Percentiles rank a stretch among this genome's conserved stretches.
Evolutionary conservation across 2,888 invertebrate genomes (phyloP).

Genomic region (Colostygia pectinataria): DNA sequence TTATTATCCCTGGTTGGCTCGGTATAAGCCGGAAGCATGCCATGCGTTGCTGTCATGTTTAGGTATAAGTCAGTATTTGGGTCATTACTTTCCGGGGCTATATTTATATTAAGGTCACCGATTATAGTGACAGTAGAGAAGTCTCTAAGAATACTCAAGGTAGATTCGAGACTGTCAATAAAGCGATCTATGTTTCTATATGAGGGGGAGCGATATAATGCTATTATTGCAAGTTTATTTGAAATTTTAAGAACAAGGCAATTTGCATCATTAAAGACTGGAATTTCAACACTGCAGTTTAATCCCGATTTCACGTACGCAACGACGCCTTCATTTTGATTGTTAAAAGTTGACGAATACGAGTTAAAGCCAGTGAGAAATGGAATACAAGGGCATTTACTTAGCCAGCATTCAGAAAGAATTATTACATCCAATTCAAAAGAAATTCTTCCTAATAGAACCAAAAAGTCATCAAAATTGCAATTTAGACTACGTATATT

Average conservation of each 20-base stretch:
- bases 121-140: not conserved
- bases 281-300: not conserved
- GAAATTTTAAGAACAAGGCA: not conserved
- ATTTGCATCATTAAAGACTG: not conserved
- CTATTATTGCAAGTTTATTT: not conserved
- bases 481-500: not conserved
- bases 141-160: not conserved
- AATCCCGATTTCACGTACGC: no score
- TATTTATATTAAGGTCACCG: constrained; percentile 1
- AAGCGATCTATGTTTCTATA: not conserved
- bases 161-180: not conserved
- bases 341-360: not conserved
- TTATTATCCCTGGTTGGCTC: not conserved
- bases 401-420: no score
- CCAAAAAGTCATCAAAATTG: not conserved
- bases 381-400: no score
- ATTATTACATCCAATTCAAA: not conserved
- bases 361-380: not conserved
- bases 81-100: not conserved
- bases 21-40: not conserved
- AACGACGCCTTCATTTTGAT: constrained; percentile 4
- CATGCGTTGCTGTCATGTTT: not conserved
- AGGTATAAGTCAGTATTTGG: not conserved
- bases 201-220: not conserved
- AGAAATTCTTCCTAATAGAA: not conserved